These are phyloP conservation scores for Acanthacorydalis orientalis DNA, from an alignment of 2,888 invertebrate genomes.

Conservation along the genomic window DNA sequence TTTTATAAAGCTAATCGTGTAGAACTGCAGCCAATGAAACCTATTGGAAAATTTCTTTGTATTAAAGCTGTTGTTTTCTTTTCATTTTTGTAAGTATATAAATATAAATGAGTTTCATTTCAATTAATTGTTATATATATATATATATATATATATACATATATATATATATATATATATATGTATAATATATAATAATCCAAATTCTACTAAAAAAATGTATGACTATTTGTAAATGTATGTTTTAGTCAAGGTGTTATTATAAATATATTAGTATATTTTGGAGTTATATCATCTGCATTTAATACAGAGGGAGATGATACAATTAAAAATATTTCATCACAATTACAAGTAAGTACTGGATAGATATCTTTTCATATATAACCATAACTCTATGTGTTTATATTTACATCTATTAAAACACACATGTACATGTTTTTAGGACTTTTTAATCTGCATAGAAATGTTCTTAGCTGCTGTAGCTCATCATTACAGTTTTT, in stretches of 20 bases:
- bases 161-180: too few species aligned
- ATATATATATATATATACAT: constrained; percentile 4
- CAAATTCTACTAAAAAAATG: not conserved
- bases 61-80: constrained; percentile 96
- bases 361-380: too few species aligned
- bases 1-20: constrained; percentile 82
- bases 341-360: constrained; percentile 54
- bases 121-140: constrained; percentile 3
- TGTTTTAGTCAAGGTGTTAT: constrained; percentile 75
- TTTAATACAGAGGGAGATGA: constrained; percentile 51
- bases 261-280: constrained; percentile 72
- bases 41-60: constrained; percentile 88
- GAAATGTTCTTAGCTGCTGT: constrained; percentile 96
- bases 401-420: not conserved
- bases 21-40: constrained; percentile 81
- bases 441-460: constrained; percentile 92
- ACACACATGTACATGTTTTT: constrained; percentile 20
- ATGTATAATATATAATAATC: too few species aligned
- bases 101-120: not conserved
- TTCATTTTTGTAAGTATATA: constrained; percentile 81
- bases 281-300: constrained; percentile 60
- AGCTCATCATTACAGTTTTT: constrained; percentile 90
- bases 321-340: constrained; percentile 57
- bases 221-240: not conserved
- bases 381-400: not conserved